Percentiles rank a stretch among this genome's conserved stretches.
phyloP scores from a whole-genome alignment of 53 echinoderm and acorn worm genomes.

The Paelopatides confundens region DNA sequence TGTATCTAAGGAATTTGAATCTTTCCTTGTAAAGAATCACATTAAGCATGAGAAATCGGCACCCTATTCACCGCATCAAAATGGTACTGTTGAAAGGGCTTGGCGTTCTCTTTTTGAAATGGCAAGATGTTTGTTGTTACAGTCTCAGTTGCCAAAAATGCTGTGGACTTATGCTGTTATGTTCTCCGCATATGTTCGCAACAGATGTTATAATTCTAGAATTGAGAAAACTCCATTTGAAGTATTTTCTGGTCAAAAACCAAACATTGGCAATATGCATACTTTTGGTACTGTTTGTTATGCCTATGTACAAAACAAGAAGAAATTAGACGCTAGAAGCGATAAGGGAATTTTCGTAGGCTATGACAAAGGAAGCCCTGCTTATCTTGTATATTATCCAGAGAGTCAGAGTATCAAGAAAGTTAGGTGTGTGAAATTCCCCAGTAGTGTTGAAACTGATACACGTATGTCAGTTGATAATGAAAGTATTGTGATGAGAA shows the following conservation, averaged over 20 bases:
- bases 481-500: background rate
- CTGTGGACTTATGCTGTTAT: slow-evolving; percentile 64
- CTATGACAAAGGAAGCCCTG: slow-evolving; percentile 55
- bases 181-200: slow-evolving; percentile 50
- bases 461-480: background rate
- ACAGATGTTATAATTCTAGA: slow-evolving; percentile 50
- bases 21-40: too few relatives aligned
- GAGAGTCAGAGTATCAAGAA: slow-evolving; percentile 1
- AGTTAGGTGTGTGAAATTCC: slow-evolving; percentile 31
- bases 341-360: slow-evolving; percentile 51
- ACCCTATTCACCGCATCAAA: slow-evolving; percentile 62
- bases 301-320: slow-evolving; percentile 47
- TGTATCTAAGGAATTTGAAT: too few relatives aligned
- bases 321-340: slow-evolving; percentile 46
- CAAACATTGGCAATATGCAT: slow-evolving; percentile 42
- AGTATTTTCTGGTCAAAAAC: slow-evolving; percentile 47
- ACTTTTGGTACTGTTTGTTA: slow-evolving; percentile 47
- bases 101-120: slow-evolving; percentile 66
- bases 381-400: slow-evolving; percentile 53
- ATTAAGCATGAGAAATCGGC: too few relatives aligned
- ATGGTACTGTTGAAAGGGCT: slow-evolving; percentile 57
- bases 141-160: slow-evolving; percentile 28
- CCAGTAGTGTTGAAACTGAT: background rate
- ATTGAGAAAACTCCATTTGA: slow-evolving; percentile 18
- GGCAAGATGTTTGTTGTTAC: slow-evolving; percentile 51